phyloP scores from a whole-genome alignment of 2,113 vertebrate species.

The Alethe castanea region DNA sequence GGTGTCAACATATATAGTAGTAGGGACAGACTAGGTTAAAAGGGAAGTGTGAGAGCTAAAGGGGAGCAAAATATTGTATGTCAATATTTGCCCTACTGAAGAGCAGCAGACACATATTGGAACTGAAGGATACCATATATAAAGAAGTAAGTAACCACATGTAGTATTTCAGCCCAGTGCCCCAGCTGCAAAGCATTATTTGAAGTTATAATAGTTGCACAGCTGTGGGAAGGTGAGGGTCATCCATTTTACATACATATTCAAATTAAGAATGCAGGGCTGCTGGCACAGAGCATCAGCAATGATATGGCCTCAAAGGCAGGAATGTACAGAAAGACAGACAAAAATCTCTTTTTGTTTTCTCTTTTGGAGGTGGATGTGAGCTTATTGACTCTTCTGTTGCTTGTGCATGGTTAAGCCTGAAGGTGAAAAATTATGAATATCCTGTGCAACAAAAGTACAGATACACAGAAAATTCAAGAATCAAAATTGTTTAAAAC shows the following conservation, averaged over 20 bases:
- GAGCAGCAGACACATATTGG: conserved; percentile 63
- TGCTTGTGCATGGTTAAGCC: neutral
- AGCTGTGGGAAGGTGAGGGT: conserved; percentile 59
- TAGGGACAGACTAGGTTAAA: conserved; percentile 60
- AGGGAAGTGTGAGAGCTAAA: conserved; percentile 59
- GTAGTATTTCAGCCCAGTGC: conserved; percentile 65
- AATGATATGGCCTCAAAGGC: conserved; percentile 38
- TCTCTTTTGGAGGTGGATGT: neutral
- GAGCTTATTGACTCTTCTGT: neutral
- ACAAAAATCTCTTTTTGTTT: conserved; percentile 2
- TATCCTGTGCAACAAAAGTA: neutral
- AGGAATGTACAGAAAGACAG: conserved; percentile 46
- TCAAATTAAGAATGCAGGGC: conserved; percentile 69
- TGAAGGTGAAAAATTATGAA: neutral
- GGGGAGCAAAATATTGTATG: conserved; percentile 53
- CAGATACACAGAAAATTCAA: neutral
- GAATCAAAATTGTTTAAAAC: neutral
- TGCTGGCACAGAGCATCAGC: conserved; percentile 60
- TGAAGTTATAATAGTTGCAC: conserved; percentile 67
- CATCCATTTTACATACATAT: conserved; percentile 66
- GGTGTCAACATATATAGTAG: conserved; percentile 57
- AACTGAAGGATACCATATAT: conserved; percentile 63
- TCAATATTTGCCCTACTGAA: conserved; percentile 68
- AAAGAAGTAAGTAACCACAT: conserved; percentile 61
- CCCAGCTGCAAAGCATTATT: conserved; percentile 73